A percentile compares a stretch with the other conserved stretches of the same genome.
phyloP scores from a whole-genome alignment of 2,888 invertebrate genomes.

The Nomada lathburiana region DNA sequence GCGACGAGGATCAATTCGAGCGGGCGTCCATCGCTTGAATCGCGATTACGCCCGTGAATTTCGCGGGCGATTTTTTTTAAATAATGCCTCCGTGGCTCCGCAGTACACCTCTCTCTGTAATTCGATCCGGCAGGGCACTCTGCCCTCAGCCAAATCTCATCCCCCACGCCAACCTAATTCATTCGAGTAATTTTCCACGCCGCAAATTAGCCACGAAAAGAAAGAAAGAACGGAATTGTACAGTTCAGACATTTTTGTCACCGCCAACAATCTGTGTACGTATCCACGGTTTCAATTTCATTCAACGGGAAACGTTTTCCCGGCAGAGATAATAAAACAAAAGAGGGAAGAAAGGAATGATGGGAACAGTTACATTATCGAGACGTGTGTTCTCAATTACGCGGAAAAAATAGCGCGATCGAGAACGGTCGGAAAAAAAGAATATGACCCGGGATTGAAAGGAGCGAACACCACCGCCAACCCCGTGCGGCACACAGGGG shows the following conservation, averaged over 20 bases:
- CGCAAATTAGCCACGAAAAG: neutral
- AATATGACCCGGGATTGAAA: slow-evolving; percentile 28
- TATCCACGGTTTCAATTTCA: no score
- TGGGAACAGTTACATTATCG: slow-evolving; percentile 7
- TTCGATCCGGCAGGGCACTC: neutral
- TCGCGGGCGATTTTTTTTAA: neutral
- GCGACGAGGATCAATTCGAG: neutral
- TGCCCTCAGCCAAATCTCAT: neutral
- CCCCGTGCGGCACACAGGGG: neutral
- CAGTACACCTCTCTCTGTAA: neutral
- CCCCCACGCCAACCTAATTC: neutral
- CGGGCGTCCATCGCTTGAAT: slow-evolving; percentile 2
- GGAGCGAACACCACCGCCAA: neutral
- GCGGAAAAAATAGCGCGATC: slow-evolving; percentile 5
- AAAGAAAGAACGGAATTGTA: neutral
- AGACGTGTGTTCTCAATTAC: slow-evolving; percentile 19
- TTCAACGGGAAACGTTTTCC: neutral
- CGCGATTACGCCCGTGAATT: slow-evolving; percentile 10
- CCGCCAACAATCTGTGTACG: no score
- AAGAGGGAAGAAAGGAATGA: no score
- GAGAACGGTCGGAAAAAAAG: slow-evolving; percentile 39
- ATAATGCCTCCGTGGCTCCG: neutral
- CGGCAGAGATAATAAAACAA: neutral
- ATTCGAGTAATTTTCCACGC: neutral
- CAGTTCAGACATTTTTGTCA: neutral